phyloP scores from a whole-genome alignment of 2,888 invertebrate genomes.

The Cheilosia soror region DNA sequence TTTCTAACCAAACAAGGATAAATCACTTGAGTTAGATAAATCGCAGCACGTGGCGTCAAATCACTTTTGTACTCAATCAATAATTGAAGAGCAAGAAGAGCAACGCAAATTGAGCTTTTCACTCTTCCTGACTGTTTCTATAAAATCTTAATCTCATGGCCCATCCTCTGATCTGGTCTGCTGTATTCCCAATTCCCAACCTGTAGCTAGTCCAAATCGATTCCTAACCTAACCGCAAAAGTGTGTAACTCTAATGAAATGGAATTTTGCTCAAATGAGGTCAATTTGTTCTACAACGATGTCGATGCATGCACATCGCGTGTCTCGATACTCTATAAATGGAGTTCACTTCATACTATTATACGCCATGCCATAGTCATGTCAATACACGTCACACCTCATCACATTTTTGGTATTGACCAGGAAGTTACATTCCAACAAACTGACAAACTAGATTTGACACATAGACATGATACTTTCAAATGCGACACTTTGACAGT shows the following conservation, averaged over 20 bases:
- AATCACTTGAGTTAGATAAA: conserved; percentile 8
- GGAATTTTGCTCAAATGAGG: conserved; percentile 5
- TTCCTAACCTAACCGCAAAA: background rate
- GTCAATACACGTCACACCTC: conserved; percentile 19
- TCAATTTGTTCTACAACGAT: conserved; percentile 38
- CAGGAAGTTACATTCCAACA: conserved; percentile 22
- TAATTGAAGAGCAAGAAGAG: conserved; percentile 7
- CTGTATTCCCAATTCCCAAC: background rate
- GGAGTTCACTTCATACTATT: conserved; percentile 36
- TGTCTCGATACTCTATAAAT: background rate
- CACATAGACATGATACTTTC: conserved; percentile 42
- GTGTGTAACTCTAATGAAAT: background rate
- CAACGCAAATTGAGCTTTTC: background rate
- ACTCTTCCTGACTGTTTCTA: too few relatives aligned
- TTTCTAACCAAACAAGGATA: background rate
- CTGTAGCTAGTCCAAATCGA: background rate
- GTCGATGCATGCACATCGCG: conserved; percentile 9
- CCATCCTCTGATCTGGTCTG: conserved; percentile 3
- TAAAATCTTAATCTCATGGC: background rate
- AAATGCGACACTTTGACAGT: conserved; percentile 41
- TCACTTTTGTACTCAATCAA: conserved; percentile 7
- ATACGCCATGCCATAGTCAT: background rate
- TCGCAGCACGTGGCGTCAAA: conserved; percentile 5
- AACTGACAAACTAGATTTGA: conserved; percentile 26
- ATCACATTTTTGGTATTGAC: conserved; percentile 39